A percentile compares a stretch with the other conserved stretches of the same genome.
Conservation (phyloP, 2,113 vertebrate genomes). For the Labrus mixtus region DNA sequence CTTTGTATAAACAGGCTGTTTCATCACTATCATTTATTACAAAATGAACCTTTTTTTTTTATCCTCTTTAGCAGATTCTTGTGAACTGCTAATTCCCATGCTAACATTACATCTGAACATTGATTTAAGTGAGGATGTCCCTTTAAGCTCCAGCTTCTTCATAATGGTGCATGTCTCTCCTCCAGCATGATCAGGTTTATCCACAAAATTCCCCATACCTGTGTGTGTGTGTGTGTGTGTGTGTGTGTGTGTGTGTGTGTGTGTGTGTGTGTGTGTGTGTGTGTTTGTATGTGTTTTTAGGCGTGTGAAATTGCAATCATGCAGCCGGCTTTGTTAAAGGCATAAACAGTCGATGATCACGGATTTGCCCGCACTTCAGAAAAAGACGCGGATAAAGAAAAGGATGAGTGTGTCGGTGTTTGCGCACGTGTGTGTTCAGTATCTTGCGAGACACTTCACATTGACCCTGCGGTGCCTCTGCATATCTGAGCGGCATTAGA, state of each 20-base stretch:
- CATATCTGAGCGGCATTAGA: slow-evolving; percentile 73
- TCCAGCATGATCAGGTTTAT: slow-evolving; percentile 44
- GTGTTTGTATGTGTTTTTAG: slow-evolving; percentile 12
- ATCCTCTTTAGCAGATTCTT: background rate
- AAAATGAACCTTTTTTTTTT: background rate
- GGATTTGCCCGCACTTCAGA: slow-evolving; percentile 72
- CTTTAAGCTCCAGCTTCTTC: slow-evolving; percentile 1
- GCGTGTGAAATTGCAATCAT: slow-evolving; percentile 56
- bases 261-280: too few species aligned
- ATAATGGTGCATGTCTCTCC: slow-evolving; percentile 43
- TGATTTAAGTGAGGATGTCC: background rate
- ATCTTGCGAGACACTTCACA: slow-evolving; percentile 60
- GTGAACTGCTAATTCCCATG: background rate
- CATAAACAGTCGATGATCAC: slow-evolving; percentile 75
- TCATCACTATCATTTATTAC: background rate
- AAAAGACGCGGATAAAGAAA: slow-evolving; percentile 57
- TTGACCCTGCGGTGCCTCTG: slow-evolving; percentile 65
- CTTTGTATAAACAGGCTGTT: background rate
- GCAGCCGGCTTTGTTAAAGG: slow-evolving; percentile 64
- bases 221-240: background rate
- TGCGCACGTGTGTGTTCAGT: slow-evolving; percentile 45
- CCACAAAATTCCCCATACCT: background rate
- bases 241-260: too few species aligned
- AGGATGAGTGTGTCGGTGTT: slow-evolving; percentile 68
- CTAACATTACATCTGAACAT: background rate